Percentiles rank a stretch among this genome's conserved stretches.
These are phyloP conservation scores for Boloria euphrosyne DNA, from an alignment of 2,888 invertebrate genomes.

Conservation along the genomic window DNA sequence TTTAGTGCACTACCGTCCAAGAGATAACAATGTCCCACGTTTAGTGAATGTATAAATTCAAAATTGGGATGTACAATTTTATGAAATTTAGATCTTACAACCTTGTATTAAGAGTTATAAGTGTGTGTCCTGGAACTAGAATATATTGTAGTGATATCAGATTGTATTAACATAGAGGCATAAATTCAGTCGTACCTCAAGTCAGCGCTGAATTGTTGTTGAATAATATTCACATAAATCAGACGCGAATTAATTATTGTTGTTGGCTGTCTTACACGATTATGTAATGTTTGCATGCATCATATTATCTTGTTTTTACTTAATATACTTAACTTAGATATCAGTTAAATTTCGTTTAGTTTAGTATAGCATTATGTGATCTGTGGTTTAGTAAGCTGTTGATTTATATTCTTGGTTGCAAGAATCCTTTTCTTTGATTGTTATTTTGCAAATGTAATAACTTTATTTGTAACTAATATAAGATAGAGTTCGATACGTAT, in stretches of 20 bases:
- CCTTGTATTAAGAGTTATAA: slow-evolving; percentile 22
- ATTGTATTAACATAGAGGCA: slow-evolving; percentile 60
- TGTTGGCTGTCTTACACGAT: slow-evolving; percentile 50
- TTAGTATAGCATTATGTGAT: too few relatives aligned
- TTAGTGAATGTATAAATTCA: slow-evolving; percentile 19
- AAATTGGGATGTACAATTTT: slow-evolving; percentile 14
- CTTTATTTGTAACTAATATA: too few relatives aligned
- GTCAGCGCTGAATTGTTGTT: slow-evolving; percentile 51
- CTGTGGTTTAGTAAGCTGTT: background rate
- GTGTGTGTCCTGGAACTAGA: slow-evolving; percentile 40
- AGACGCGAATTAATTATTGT: slow-evolving; percentile 73
- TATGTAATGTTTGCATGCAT: slow-evolving; percentile 38
- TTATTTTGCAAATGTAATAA: too few relatives aligned
- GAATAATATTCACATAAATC: slow-evolving; percentile 79
- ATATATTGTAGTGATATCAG: slow-evolving; percentile 56
- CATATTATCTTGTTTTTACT: slow-evolving; percentile 16
- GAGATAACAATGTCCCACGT: slow-evolving; percentile 34
- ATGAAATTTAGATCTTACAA: slow-evolving; percentile 11
- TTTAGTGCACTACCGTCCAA: slow-evolving; percentile 28
- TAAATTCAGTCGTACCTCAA: slow-evolving; percentile 58
- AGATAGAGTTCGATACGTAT: too few relatives aligned
- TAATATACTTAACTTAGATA: background rate
- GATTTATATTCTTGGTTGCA: background rate
- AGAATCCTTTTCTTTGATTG: too few relatives aligned
- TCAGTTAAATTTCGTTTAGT: background rate